A percentile compares a stretch with the other conserved stretches of the same genome.
phyloP scores from a whole-genome alignment of 2,797 vertebrate species.

The Triplophysa yarkandensis region DNA sequence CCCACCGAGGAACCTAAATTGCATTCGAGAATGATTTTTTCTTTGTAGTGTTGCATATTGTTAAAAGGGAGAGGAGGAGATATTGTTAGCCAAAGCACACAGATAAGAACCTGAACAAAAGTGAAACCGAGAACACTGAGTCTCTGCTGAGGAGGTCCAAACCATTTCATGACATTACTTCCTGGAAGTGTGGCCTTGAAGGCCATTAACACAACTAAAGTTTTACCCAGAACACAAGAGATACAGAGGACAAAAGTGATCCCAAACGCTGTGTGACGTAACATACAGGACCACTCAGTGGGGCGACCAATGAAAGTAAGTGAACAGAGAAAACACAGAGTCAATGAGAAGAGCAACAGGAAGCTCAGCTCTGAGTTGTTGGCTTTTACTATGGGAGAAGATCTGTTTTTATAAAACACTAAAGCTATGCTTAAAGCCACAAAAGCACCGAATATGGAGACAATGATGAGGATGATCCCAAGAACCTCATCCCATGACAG shows the following conservation, averaged over 20 bases:
- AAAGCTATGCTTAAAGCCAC: conserved; percentile 32
- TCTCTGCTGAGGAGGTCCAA: background rate
- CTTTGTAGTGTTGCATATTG: conserved; percentile 52
- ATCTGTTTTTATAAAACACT: conserved; percentile 47
- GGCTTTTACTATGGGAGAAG: conserved; percentile 68
- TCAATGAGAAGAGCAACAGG: conserved; percentile 42
- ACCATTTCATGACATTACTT: conserved; percentile 11
- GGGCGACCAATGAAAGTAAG: conserved; percentile 58
- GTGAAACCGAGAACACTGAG: background rate
- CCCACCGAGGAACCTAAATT: background rate
- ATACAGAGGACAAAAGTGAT: conserved; percentile 9
- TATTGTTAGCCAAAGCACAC: conserved; percentile 54
- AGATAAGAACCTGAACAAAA: conserved; percentile 39
- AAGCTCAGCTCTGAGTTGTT: conserved; percentile 74
- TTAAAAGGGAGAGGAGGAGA: conserved; percentile 56
- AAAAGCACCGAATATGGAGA: conserved; percentile 45
- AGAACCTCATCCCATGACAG: conserved; percentile 52
- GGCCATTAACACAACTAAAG: background rate
- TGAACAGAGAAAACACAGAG: conserved; percentile 71
- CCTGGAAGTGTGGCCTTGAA: background rate
- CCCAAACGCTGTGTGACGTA: conserved; percentile 1
- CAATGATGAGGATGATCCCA: conserved; percentile 38
- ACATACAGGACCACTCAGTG: background rate
- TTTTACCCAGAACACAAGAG: background rate
- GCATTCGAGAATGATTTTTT: conserved; percentile 53